Evolutionary conservation across 2,888 invertebrate species (phyloP), one percentile per base, ranked within the genome.

Genomic region (Lobophora halterata): DNA sequence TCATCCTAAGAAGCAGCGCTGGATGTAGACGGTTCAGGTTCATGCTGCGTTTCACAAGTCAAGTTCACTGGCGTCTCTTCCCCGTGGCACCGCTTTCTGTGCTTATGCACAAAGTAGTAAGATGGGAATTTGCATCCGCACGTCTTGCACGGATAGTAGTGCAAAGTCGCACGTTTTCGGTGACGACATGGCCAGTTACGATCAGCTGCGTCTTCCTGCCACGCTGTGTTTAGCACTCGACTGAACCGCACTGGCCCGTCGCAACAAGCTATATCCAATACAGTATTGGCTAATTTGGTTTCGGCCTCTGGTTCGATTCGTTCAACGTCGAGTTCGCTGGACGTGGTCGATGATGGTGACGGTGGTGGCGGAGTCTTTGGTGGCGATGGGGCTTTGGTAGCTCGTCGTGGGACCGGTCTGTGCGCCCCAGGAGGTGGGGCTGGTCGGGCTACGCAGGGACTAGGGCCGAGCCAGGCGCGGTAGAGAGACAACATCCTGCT

Each of bases 61-160:
- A 55, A 43, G 6, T 52, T 53, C 0, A 53, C 49, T 0, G 58
- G 57, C 11, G 58, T 74, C 52, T 92, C 91, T 31, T 91, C 92
- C 0, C 92, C 91, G 68, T 97, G 96, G 65, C 96, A 96, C 61
- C 93, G 79, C 80, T 96, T 96, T 32, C 95, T 88, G 71, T 97
- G 97, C 67, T 97, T 97, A 72, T 97, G 96, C 11, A 96, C 96
- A 83, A 97, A 97, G 80, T 97, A 97, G 71, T 97, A 97, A 52
- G 95, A 96, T 1, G 97, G 97, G 72, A 97, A 97, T 74, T 96
- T 96, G 58, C 92, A 94, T 9, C 97, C 96, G 76, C 97, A 97
- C 0, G 94, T 95, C 79, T 96, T 97, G 79, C 97, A 97, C 0
- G 97, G 96, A 79, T 96, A 97, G 82, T 96, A 97, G 73, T 96